Evolutionary conservation across 2,888 invertebrate species (phyloP).

Genomic region (Chironomus riparius): DNA sequence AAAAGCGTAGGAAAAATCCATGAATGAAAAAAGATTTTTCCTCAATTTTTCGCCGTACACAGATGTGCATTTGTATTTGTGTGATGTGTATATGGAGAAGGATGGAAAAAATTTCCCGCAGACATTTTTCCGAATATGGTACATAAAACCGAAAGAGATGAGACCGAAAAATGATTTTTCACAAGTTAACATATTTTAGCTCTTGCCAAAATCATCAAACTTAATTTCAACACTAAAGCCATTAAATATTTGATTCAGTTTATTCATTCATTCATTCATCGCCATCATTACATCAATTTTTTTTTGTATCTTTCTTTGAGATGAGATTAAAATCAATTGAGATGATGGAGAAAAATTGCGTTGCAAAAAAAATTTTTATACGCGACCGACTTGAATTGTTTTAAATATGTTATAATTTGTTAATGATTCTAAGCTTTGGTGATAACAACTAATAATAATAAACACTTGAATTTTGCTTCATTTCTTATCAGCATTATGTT

Average conservation of each 20-base stretch:
- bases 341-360: slow-evolving; percentile 10
- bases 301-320: background rate
- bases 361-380: background rate
- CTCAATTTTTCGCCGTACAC: background rate
- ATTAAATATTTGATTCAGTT: background rate
- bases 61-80: background rate
- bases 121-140: slow-evolving; percentile 11
- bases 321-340: slow-evolving; percentile 12
- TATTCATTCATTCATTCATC: background rate
- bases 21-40: slow-evolving; percentile 24
- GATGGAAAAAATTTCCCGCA: slow-evolving; percentile 12
- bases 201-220: too few species aligned
- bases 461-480: background rate
- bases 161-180: too few species aligned
- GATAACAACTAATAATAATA: slow-evolving; percentile 4
- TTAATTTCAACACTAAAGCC: too few species aligned
- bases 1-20: slow-evolving; percentile 24
- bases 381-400: too few species aligned
- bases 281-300: background rate
- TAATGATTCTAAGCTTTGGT: background rate
- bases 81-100: background rate
- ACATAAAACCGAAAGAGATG: background rate
- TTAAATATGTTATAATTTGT: background rate
- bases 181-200: too few species aligned
- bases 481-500: slow-evolving; percentile 13